These are phyloP conservation scores for Oreohelix idahoensis DNA, from an alignment of 1,140 invertebrate species.

Conservation along the genomic window DNA sequence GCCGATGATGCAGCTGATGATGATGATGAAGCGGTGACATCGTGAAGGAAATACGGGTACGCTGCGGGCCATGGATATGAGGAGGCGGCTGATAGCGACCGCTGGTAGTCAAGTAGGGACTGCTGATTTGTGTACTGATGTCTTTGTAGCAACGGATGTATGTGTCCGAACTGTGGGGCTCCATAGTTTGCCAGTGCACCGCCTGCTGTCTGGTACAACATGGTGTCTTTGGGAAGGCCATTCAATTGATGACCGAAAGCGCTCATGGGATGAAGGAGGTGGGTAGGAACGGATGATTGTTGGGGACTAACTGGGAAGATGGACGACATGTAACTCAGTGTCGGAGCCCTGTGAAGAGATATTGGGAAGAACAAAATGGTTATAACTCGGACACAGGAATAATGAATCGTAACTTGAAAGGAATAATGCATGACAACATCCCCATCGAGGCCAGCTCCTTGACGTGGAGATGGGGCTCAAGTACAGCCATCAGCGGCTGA, in stretches of 20 bases:
- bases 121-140: constrained; percentile 35
- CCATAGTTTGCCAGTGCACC: constrained; percentile 33
- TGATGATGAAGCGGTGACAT: not conserved
- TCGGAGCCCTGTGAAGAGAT: constrained; percentile 24
- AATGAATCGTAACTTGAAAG: no score
- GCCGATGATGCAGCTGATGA: not conserved
- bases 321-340: constrained; percentile 17
- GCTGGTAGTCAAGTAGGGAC: constrained; percentile 41
- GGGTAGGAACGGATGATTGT: constrained; percentile 7
- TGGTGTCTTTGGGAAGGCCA: constrained; percentile 38
- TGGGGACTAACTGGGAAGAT: constrained; percentile 33
- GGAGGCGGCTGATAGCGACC: constrained; percentile 11
- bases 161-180: constrained; percentile 13
- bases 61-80: constrained; percentile 28
- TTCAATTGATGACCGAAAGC: not conserved
- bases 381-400: no score
- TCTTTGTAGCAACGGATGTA: constrained; percentile 38
- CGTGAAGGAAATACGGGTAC: constrained; percentile 25
- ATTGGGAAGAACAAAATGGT: no score
- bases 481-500: no score
- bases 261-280: constrained; percentile 39
- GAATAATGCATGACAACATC: not conserved
- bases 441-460: no score
- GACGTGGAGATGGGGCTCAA: no score
- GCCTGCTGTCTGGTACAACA: constrained; percentile 41